Conservation (phyloP, 2,888 invertebrate genomes). For the Ectobius pallidus region DNA sequence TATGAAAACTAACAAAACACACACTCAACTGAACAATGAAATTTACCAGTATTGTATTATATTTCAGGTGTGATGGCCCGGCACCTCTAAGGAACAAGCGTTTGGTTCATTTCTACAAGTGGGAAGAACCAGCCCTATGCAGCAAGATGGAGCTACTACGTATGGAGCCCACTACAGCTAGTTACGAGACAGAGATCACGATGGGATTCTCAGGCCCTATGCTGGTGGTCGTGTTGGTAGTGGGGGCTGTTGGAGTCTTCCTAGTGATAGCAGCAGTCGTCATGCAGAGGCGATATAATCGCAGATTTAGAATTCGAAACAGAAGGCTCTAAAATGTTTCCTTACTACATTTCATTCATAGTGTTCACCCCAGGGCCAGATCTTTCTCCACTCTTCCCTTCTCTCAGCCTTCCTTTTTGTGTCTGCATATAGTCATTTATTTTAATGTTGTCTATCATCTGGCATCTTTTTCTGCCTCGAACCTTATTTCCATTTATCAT, state of each 20-base stretch:
- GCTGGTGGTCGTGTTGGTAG: conserved; percentile 19
- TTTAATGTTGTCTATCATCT: too few species aligned
- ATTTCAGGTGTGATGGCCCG: conserved; percentile 62
- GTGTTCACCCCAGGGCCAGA: too few species aligned
- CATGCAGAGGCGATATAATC: conserved; percentile 31
- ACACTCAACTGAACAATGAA: too few species aligned
- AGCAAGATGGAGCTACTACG: conserved; percentile 45
- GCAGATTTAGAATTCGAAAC: conserved; percentile 22
- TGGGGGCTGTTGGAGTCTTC: neutral
- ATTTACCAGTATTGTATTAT: too few species aligned
- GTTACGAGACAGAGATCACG: neutral
- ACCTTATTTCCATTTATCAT: too few species aligned
- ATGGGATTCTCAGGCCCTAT: conserved; percentile 26
- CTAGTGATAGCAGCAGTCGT: conserved; percentile 33
- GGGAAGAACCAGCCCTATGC: conserved; percentile 61
- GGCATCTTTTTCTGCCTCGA: too few species aligned
- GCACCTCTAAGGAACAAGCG: conserved; percentile 57
- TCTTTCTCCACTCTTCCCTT: too few species aligned
- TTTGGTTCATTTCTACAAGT: conserved; percentile 66
- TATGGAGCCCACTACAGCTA: neutral
- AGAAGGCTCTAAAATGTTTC: conserved; percentile 25
- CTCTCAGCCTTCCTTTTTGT: too few species aligned
- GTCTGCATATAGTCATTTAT: too few species aligned
- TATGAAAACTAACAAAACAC: too few species aligned
- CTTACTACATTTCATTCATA: too few species aligned